A percentile compares a stretch with the other conserved stretches of the same genome.
phyloP scores from a whole-genome alignment of 2,113 vertebrate genomes.

The Sceloporus undulatus region DNA sequence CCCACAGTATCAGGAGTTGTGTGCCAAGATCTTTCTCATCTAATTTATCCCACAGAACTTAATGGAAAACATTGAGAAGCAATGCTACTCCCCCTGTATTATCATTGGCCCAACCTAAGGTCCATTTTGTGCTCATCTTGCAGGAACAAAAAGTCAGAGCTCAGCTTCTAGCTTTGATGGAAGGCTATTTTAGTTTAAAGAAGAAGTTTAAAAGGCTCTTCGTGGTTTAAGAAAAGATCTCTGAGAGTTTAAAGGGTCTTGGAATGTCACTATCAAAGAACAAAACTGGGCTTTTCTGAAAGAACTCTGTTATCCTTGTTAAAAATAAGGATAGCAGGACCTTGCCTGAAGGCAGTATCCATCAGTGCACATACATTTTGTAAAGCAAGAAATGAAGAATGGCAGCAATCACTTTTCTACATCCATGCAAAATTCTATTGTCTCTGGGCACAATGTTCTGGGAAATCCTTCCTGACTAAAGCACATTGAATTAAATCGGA shows the following conservation, averaged over 20 bases:
- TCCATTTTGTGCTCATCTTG: background rate
- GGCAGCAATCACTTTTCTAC: slow-evolving; percentile 3
- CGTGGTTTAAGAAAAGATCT: background rate
- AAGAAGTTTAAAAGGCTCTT: background rate
- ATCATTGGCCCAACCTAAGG: too few relatives aligned
- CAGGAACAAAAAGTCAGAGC: background rate
- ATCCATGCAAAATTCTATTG: background rate
- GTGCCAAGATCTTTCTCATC: background rate
- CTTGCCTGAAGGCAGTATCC: slow-evolving; percentile 22
- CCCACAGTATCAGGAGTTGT: too few relatives aligned
- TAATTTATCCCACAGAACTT: background rate
- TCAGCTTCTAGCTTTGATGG: background rate
- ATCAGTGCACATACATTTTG: background rate
- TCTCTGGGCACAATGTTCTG: background rate
- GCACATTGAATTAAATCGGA: background rate
- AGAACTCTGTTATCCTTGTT: background rate
- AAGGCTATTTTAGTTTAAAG: too few relatives aligned
- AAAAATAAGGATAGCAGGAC: slow-evolving; percentile 4
- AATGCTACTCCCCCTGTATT: too few relatives aligned
- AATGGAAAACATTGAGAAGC: too few relatives aligned
- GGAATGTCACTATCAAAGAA: background rate
- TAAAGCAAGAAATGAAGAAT: background rate
- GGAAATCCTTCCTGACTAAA: background rate
- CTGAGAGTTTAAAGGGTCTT: background rate
- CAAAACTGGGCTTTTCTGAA: background rate